These are phyloP conservation scores for Vultur gryphus DNA, from an alignment of 2,797 vertebrate species.

Conservation along the genomic window DNA sequence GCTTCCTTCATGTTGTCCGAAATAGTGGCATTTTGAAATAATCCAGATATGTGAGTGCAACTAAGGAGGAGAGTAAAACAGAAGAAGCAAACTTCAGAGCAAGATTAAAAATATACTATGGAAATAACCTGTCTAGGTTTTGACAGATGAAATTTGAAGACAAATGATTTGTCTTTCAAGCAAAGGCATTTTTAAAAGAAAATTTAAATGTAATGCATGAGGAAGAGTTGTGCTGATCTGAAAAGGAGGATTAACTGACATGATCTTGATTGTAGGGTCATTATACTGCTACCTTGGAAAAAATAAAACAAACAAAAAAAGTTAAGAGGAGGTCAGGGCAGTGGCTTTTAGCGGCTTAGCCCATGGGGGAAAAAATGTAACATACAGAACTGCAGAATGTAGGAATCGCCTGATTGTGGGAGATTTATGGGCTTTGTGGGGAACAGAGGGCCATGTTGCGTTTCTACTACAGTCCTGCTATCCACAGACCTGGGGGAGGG, in stretches of 20 bases:
- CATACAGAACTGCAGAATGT: neutral
- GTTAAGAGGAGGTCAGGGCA: neutral
- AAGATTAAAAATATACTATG: constrained; percentile 58
- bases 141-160: constrained; percentile 61
- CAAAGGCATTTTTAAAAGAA: constrained; percentile 24
- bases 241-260: constrained; percentile 15
- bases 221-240: constrained; percentile 27
- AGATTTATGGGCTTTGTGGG: constrained; percentile 51
- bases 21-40: constrained; percentile 25
- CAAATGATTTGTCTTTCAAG: constrained; percentile 60
- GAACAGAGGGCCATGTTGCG: neutral
- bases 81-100: constrained; percentile 36
- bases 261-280: constrained; percentile 5
- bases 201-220: constrained; percentile 51
- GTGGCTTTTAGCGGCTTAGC: neutral
- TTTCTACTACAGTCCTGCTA: neutral
- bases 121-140: constrained; percentile 46
- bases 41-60: neutral
- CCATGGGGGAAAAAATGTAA: neutral
- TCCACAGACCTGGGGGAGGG: neutral
- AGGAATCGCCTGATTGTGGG: neutral
- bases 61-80: constrained; percentile 25
- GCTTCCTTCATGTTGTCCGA: neutral
- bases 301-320: neutral
- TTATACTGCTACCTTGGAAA: constrained; percentile 2